Evolutionary conservation across 2,888 invertebrate genomes (phyloP), one percentile per base, ranked within the genome.

Genomic region (Schizaphis graminum): DNA sequence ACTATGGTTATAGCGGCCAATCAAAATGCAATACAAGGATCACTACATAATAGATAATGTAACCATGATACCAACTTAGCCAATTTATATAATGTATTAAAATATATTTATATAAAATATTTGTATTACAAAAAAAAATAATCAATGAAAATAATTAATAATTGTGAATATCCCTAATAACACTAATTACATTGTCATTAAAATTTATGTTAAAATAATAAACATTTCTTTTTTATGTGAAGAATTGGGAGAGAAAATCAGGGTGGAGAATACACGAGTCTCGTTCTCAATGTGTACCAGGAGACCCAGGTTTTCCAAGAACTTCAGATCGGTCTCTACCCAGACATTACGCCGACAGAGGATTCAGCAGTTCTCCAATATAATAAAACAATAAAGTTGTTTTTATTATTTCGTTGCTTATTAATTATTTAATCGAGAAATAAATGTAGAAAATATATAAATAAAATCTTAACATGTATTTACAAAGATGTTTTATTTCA

Each of bases 191-290:
- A n/a, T 35, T 77, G 26, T 7, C n/a, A 35, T 26, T 7, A 8
- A 77, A 35, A 67, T 8, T 1, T 35, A n/a, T 35, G 35, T 35
- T 67, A 5, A 67, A 67, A 16, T 77, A 77, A 21, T 77, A 35
- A 67, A 67, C 5, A 35, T 57, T 87, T 93, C 0, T 90, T 77
- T 49, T 89, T 94, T 94, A 67, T 92, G 94, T 95, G 16, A 95
- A 98, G 98, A 97, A 97, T 96, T 98, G 98, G 98, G 97, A 97
- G 0, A 97, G 97, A 95, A 97, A 97, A 95, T 97, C 97, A 94
- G 98, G 98, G 89, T 98, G 97, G 97, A 97, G 97, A 96, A 96
- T 97, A 0, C 95, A 96, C 77, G 95, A 95, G 26, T 96, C 97
- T 0, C 97, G 97, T 95, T 95, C 95, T 13, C 96, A 96, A 94